phyloP scores from a whole-genome alignment of 2,888 invertebrate species.

The Acutogordius australiensis region DNA sequence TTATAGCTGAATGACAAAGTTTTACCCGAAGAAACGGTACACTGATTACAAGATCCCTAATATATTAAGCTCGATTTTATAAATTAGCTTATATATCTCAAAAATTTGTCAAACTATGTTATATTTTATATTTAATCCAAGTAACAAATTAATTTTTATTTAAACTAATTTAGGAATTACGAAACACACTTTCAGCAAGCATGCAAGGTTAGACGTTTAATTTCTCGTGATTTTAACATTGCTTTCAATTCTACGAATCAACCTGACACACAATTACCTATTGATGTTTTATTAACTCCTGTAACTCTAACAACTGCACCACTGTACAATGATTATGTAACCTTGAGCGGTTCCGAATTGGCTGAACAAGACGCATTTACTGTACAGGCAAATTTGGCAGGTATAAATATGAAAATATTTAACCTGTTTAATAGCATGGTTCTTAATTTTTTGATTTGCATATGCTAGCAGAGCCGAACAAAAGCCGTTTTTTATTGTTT shows the following conservation, averaged over 20 bases:
- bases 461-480: too few species aligned
- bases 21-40: too few species aligned
- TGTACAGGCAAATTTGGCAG: conserved; percentile 83
- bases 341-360: conserved; percentile 55
- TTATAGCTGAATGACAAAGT: too few species aligned
- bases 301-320: conserved; percentile 64
- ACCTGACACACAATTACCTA: conserved; percentile 28
- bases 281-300: conserved; percentile 58
- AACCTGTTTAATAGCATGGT: not conserved
- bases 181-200: conserved; percentile 65
- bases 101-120: too few species aligned
- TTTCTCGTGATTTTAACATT: conserved; percentile 49
- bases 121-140: not conserved
- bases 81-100: too few species aligned
- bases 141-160: not conserved
- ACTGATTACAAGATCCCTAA: too few species aligned
- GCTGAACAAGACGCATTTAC: conserved; percentile 72
- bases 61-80: not conserved
- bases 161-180: conserved; percentile 38
- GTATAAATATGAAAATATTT: conserved; percentile 25
- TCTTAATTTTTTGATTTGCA: not conserved
- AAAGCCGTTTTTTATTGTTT: too few species aligned
- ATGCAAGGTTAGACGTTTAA: conserved; percentile 53
- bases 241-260: conserved; percentile 32
- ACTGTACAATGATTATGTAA: conserved; percentile 39